phyloP scores from a whole-genome alignment of 2,113 vertebrate species.

The Corythornis cristatus region DNA sequence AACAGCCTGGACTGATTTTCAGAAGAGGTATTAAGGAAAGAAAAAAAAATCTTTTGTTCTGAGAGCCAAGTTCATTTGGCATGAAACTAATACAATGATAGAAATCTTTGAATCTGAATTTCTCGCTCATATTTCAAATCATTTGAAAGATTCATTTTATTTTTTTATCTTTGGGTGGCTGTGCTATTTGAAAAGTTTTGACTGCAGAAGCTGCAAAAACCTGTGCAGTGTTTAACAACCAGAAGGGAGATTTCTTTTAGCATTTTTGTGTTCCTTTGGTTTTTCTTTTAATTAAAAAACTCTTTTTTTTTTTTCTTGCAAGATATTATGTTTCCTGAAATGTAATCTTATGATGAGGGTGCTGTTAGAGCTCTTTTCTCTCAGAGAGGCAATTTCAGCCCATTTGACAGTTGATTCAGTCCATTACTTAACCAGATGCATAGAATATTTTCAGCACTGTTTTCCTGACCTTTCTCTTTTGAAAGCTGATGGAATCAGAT shows the following conservation, averaged over 20 bases:
- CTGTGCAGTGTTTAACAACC: not conserved
- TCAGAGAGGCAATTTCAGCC: not conserved
- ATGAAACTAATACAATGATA: not conserved
- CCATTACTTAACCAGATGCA: not conserved
- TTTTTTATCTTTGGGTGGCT: not conserved
- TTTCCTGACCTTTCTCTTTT: not conserved
- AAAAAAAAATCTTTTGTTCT: not conserved
- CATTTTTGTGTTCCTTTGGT: not conserved
- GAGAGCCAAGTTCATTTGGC: not conserved
- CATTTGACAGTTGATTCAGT: not conserved
- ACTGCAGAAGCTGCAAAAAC: not conserved
- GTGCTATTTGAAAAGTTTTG: not conserved
- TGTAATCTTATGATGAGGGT: not conserved
- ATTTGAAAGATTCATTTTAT: not conserved
- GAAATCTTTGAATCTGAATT: not conserved
- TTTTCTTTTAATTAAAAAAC: not conserved
- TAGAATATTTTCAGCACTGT: slow-evolving; percentile 1
- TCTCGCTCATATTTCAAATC: not conserved
- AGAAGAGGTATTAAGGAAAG: not conserved
- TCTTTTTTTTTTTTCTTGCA: not conserved
- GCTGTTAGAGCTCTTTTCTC: not conserved
- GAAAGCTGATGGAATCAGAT: not conserved
- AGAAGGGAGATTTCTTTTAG: not conserved
- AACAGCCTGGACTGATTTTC: not conserved
- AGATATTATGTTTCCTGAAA: not conserved